Base-by-base conservation (phyloP, 2,797 vertebrate species). In the Ptychobarbus kaznakovi region DNA sequence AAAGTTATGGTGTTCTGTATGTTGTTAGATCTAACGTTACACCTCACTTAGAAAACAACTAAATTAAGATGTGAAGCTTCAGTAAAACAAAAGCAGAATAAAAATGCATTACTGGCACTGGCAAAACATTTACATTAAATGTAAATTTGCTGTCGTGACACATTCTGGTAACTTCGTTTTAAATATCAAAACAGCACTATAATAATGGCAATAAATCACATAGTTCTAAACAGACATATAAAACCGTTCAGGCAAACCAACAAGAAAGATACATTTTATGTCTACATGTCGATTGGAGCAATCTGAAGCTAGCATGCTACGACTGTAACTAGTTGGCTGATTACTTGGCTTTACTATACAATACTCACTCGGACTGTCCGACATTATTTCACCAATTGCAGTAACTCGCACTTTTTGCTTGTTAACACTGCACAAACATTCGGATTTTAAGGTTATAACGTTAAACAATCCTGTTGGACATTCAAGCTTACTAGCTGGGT, bases 351-450 rank as follows among this genome's bases (percentile, higher is more conserved):
- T 46, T 10, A 56, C 3, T 9, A 25, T 10, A 56, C 4, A 13
- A 8, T 11, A 77, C 86, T 80, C 49, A 89, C 88, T 86, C 66
- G 84, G 84, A 84, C 88, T 75, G 42, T 78, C 81, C 51, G 86
- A 68, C 86, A 89, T 89, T 35, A 20, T 68, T 61, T 16, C 32
- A 35, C 20, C 46, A 38, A 12, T 32, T n/a, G 65, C 35, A 42
- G 49, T 5, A 44, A 80, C 28, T 28, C 28, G 16, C 18, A 68
- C 78, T 18, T 81, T 81, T 53, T n/a, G 66, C 18, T 63, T 56
- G 20, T 10, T 35, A 51, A 40, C 18, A 32, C 42, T 73, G n/a
- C 5, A 16, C 2, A 18, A 8, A 65, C 58, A 65, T 49, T 18
- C 7, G 15, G 15, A 72, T 20, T 2, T 2, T 10, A 35, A 42